Conservation (phyloP, 1,140 invertebrate genomes). For the Centruroides sculpturatus region DNA sequence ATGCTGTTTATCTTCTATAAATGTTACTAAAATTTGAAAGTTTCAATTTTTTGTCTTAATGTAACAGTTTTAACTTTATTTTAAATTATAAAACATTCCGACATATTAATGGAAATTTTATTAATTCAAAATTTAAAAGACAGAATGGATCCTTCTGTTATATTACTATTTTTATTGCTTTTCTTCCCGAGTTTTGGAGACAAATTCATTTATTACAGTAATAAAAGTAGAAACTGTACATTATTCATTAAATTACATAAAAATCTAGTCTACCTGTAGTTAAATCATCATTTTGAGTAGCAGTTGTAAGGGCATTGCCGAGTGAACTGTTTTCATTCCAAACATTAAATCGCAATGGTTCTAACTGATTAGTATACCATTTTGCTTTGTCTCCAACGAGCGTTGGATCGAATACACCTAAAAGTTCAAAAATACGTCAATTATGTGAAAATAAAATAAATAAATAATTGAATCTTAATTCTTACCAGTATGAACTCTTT, state of each 20-base stretch:
- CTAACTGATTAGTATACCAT: slow-evolving; percentile 73
- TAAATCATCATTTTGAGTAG: slow-evolving; percentile 54
- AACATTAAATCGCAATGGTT: slow-evolving; percentile 78
- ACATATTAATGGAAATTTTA: too few relatives aligned
- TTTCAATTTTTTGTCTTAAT: too few relatives aligned
- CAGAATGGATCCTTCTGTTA: too few relatives aligned
- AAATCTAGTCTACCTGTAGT: slow-evolving; percentile 42
- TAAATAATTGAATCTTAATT: background rate
- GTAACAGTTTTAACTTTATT: too few relatives aligned
- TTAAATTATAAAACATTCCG: too few relatives aligned
- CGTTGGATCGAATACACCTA: slow-evolving; percentile 71
- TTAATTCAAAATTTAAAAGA: too few relatives aligned
- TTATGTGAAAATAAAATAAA: background rate
- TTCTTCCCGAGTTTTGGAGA: too few relatives aligned
- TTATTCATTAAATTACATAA: slow-evolving; percentile 2
- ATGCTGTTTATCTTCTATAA: too few relatives aligned
- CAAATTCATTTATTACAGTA: background rate
- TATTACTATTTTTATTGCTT: too few relatives aligned
- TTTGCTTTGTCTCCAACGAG: slow-evolving; percentile 86
- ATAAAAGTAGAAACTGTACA: background rate
- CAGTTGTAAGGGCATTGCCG: slow-evolving; percentile 51
- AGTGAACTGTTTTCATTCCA: slow-evolving; percentile 76
- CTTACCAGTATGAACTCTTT: slow-evolving; percentile 78
- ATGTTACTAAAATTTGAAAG: too few relatives aligned
- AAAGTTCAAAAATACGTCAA: slow-evolving; percentile 22